Evolutionary conservation across 2,113 vertebrate species (phyloP), one percentile per base, ranked within the genome.

Genomic region (Leucosticte australis): DNA sequence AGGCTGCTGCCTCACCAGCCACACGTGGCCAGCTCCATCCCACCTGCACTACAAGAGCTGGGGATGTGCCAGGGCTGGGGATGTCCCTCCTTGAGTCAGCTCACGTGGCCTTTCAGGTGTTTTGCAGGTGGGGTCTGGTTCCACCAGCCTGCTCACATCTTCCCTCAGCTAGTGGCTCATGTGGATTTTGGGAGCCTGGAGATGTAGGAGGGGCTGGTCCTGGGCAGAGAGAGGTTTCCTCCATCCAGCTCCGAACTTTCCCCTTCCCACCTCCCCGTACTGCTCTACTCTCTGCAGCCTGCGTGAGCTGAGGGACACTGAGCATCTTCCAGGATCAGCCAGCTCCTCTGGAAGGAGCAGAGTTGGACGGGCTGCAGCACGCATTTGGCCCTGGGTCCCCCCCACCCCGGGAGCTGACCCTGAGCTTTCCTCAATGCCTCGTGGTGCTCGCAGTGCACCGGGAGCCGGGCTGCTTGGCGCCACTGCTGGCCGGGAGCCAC

Each of bases 401-500:
- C 41, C 41, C 13, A 3, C 41, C 53, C 35, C 0, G 15, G 71
- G 90, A 89, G 20, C 90, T 93, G 95, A 90, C 67, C 92, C 59
- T 37, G 67, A 75, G 82, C 85, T 93, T 85, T 69, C 68, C 63
- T 56, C 63, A 27, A 2, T 2, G 2, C 79, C 78, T 80, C 17
- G 1, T 80, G 85, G 78, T 76, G 79, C 83, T 94, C 0, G 5
- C 59, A n/a, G 90, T 37, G 82, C n/a, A 41, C 78, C 4, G 15
- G 75, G 88, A 94, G 92, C 92, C 1, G 83, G 88, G 92, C 96
- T 94, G 94, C 71, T 80, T 80, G 96, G 95, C 75, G 90, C 95
- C 95, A 23, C 86, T 0, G 1, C 95, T 97, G 96, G 95, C 75
- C 0, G 0, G 63, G 23, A 90, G 94, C 92, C 95, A 97, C 2